Evolutionary conservation across 2,888 invertebrate species (phyloP), one percentile per base, ranked within the genome.

Genomic region (Dexiosoma caninum): DNA sequence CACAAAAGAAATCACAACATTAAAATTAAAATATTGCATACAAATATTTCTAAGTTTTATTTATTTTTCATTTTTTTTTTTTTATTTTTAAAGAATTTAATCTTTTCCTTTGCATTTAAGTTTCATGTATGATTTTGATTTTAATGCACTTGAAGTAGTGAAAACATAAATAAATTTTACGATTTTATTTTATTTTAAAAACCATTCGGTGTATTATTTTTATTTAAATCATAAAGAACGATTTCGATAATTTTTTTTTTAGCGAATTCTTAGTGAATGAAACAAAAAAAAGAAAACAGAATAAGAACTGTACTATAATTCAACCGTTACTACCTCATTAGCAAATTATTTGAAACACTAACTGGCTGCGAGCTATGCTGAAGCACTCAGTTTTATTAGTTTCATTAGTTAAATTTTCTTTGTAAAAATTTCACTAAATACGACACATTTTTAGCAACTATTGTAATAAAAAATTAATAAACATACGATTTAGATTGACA

Each of bases 291-390:
- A n/a, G n/a, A n/a, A n/a, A n/a, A n/a, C n/a, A n/a, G n/a, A n/a
- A n/a, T 21, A 53, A 27, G 23, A 40, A 78, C 44, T 66, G 49
- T 83, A 81, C 83, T 83, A 85, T 85, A 85, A 84, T 83, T 83
- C 87, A 88, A 87, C 89, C 87, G 83, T 77, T 84, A 85, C 88
- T 90, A 90, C 90, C 90, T 90, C 90, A 90, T 85, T 86, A 86
- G 86, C 84, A 84, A 85, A 85, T 85, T 85, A 78, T 81, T 83
- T 60, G 66, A 78, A 83, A 78, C 55, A 67, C 10, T 76, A 53
- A 64, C 66, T 42, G 66, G 8, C 1, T 14, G 30, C 23, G 8
- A 21, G 2, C 2, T 5, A 21, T 32, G 32, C 10, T 27, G 5
- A n/a, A 3, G 14, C 32, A 19, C 21, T 30, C 44, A 14, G 53